Evolutionary conservation across 1,140 invertebrate genomes (phyloP), one percentile per base, ranked within the genome.

Genomic region (Drosophila prosaltans): DNA sequence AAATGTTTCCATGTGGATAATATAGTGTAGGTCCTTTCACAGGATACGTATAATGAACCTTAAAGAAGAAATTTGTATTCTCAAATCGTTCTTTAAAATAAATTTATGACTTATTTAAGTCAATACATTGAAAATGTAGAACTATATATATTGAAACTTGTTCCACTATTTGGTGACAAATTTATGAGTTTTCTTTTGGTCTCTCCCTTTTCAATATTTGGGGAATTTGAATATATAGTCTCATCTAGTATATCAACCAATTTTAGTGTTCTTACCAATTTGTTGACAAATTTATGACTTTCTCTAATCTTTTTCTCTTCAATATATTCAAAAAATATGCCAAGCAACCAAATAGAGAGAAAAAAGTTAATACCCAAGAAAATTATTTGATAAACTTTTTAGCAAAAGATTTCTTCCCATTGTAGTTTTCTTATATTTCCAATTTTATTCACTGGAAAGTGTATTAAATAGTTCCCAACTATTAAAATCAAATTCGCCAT

Each of bases 341-440:
- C 16, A 16, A 16, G 2, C 28, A 45, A 45, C 43, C 16, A 45
- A 45, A 45, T 45, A 2, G 16, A 45, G 36, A 30, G 28, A 30
- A 30, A 16, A 16, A 36, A 36, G 1, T 0, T 36, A 36, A 36
- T 36, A 36, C 3, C 6, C 2, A 7, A 36, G 6, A 1, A 6
- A 36, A 6, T 36, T 36, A 6, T 36, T 36, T 6, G 32, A 6
- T 36, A 36, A 6, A 4, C 32, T 36, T 1, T 36, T 7, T 36
- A 40, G 11, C 6, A 48, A 55, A 40, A 11, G 16, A 54, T 48
- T 60, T 32, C 24, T 59, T 69, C 36, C 30, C 36, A 58, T 24
- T 10, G 32, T n/a, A 55, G 43, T 43, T 66, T 71, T 60, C 71
- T 28, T n/a, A n/a, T n/a, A n/a, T n/a, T 73, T 51, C 51, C 41